A percentile compares a stretch with the other conserved stretches of the same genome.
These are phyloP conservation scores for Pocillopora grandis DNA, from an alignment of 92 coral and sea anemone genomes.

Conservation along the genomic window DNA sequence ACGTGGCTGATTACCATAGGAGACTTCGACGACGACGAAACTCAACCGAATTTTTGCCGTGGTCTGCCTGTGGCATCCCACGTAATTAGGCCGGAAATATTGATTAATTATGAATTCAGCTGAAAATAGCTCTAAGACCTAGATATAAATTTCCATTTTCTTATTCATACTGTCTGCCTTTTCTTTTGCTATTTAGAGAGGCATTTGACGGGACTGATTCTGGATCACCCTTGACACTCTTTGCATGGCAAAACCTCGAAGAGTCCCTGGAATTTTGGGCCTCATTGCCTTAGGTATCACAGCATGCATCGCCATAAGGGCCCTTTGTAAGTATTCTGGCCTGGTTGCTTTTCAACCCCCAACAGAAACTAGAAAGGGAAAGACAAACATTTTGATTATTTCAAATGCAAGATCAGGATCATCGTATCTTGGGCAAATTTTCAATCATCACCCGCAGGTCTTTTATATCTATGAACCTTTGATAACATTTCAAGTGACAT, in stretches of 20 bases:
- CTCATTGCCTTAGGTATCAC: conserved; percentile 4
- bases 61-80: too few species aligned
- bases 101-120: too few species aligned
- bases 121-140: too few species aligned
- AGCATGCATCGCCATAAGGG: conserved; percentile 20
- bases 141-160: background rate
- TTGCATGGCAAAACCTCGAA: conserved; percentile 28
- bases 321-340: background rate
- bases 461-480: conserved; percentile 90
- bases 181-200: background rate
- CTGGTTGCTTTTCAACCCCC: conserved; percentile 12
- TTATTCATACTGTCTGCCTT: background rate
- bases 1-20: too few species aligned
- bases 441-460: conserved; percentile 78
- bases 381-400: conserved; percentile 62
- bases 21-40: too few species aligned
- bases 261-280: conserved; percentile 19
- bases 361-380: background rate
- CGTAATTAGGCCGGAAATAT: too few species aligned
- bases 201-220: background rate
- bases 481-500: conserved; percentile 53
- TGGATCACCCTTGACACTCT: background rate
- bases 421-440: conserved; percentile 86
- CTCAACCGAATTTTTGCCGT: too few species aligned
- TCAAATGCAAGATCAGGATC: conserved; percentile 92